Base-by-base conservation (phyloP, 2,888 invertebrate species). In the Eristalinus aeneus region DNA sequence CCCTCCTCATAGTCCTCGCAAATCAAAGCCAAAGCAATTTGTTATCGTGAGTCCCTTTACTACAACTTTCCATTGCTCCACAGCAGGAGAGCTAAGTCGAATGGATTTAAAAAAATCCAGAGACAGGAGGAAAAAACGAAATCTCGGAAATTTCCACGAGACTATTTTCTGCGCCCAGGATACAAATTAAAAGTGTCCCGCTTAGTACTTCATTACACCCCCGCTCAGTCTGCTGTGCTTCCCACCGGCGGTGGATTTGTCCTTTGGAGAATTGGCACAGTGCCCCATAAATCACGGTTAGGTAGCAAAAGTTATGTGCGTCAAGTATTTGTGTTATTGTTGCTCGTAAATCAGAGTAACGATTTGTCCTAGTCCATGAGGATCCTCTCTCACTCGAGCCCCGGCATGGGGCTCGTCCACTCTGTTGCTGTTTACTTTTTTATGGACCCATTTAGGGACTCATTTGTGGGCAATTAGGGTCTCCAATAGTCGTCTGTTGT, bases 341-440 rank as follows among this genome's bases (percentile, higher is more conserved):
- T 78, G 34, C 61, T 82, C 86, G 82, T 86, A 86, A 86, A 86
- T 86, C 82, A 86, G 82, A 82, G 82, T 86, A 86, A 86, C 77
- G 82, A 86, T 36, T 65, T 54, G 64, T 77, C 77, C 67, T 67
- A 72, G 61, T 32, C 27, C 27, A 77, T 61, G 65, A 58, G 64
- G 36, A 58, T 23, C 32, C 56, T 34, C 27, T 65, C 63, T 27
- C 27, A 3, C 27, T 27, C 27, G 2, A 31, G 11, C 27, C 20
- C 20, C 27, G 27, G 61, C 60, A 53, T 11, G 46, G 16, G 46
- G 16, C 54, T 63, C 61, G 36, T 34, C 32, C 11, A 0, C 12
- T 58, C 32, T 71, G 65, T 65, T 56, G 58, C 16, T 46, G 46
- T 46, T 79, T 79, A 53, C 71, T 76, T 80, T 85, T 85, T 85